Conservation (phyloP, 2,113 vertebrate species). For the Heteronetta atricapilla region DNA sequence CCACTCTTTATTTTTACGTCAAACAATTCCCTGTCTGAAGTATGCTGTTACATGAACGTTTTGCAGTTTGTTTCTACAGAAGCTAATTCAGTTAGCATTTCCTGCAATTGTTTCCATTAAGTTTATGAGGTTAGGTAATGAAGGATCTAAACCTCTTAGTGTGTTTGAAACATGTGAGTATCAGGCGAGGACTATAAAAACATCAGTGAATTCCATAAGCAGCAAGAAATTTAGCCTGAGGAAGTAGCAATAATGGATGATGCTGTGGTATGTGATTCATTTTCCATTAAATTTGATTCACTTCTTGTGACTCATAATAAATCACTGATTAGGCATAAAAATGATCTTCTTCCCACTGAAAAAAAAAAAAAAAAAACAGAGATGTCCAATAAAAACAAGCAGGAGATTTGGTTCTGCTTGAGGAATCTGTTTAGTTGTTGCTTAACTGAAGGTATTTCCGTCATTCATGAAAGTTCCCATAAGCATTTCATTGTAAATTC, state of each 20-base stretch:
- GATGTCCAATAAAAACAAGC: neutral
- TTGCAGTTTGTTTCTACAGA: neutral
- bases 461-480: neutral
- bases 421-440: neutral
- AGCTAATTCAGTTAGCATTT: neutral
- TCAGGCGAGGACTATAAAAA: neutral
- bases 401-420: neutral
- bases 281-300: neutral
- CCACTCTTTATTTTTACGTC: neutral
- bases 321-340: neutral
- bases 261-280: neutral
- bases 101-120: neutral
- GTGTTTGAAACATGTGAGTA: neutral
- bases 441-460: neutral
- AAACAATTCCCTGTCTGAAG: neutral
- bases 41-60: neutral
- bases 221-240: neutral
- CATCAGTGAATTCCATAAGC: neutral
- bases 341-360: neutral
- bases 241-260: neutral
- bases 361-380: neutral
- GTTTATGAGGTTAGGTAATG: neutral
- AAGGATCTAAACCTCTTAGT: neutral
- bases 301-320: neutral
- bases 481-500: neutral